Base-by-base conservation (phyloP, 1,140 invertebrate species). In the Ceratina calcarata region DNA sequence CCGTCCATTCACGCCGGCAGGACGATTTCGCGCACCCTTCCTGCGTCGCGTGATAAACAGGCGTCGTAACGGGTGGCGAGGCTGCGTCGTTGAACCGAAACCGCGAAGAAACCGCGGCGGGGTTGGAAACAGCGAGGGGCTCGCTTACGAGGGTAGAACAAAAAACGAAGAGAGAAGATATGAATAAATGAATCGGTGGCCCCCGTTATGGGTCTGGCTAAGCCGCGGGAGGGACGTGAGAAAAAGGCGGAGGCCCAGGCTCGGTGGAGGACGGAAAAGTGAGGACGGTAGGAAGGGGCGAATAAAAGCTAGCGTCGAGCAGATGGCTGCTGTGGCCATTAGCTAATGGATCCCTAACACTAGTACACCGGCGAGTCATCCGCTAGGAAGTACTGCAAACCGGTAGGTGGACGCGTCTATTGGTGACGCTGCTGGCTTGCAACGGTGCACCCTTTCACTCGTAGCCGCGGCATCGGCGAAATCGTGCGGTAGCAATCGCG, bases 281-380 rank as follows among this genome's bases (percentile, higher is more conserved):
- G 81, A 81, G 65, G 71, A 71, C 58, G 32, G 62, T 65, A 73
- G 87, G 87, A 90, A 91, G 89, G 88, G 89, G 79, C 85, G 87
- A 90, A 91, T 91, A 91, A 91, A 90, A 89, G 90, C 84, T 71
- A 87, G 75, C 84, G 82, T 84, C 86, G 88, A 89, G 90, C 91
- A 91, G 89, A 91, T 91, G 89, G 87, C 86, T 88, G 86, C 81
- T 83, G 85, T 74, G 77, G 87, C 91, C 89, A 91, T 92, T 92
- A 92, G 91, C 91, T 92, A 92, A 92, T 92, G 91, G 90, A 91
- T 89, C 86, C 81, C 86, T 88, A 88, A 87, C 86, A 83, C 89
- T 80, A 87, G 84, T 83, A 78, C 85, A 81, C 84, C 27, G 49
- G 81, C 83, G 85, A 87, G 85, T 87, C 85, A 86, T 87, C 85